Percentiles rank a stretch among this genome's conserved stretches.
Conservation (phyloP, 2,888 invertebrate genomes). For the Stenotaenia linearis region DNA sequence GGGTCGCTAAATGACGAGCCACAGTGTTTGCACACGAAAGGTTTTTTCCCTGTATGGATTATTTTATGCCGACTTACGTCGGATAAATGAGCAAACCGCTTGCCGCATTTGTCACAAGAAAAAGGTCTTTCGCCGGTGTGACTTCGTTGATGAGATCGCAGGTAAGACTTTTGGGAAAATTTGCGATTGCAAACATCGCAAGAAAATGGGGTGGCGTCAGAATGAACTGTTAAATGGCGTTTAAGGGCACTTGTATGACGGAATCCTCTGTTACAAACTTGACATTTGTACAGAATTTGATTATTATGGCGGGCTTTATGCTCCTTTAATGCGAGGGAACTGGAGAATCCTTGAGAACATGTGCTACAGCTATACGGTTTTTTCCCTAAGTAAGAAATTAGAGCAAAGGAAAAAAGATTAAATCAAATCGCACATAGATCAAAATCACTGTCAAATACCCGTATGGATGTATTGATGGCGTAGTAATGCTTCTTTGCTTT, state of each 20-base stretch:
- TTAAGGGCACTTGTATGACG: slow-evolving; percentile 21
- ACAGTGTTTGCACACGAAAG: slow-evolving; percentile 38
- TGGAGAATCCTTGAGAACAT: slow-evolving; percentile 19
- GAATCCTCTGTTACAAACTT: slow-evolving; percentile 17
- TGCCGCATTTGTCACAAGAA: slow-evolving; percentile 36
- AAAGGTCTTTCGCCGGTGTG: slow-evolving; percentile 34
- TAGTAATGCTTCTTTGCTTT: slow-evolving; percentile 37
- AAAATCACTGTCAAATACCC: slow-evolving; percentile 26
- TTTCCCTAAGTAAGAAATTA: slow-evolving; percentile 29
- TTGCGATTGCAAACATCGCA: background rate
- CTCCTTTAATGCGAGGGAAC: slow-evolving; percentile 28
- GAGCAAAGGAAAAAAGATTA: background rate
- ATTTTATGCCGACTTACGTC: slow-evolving; percentile 37
- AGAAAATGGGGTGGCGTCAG: slow-evolving; percentile 1
- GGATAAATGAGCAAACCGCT: slow-evolving; percentile 36
- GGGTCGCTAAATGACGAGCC: slow-evolving; percentile 37
- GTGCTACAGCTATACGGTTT: slow-evolving; percentile 18
- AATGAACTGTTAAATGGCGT: slow-evolving; percentile 26
- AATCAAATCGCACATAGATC: background rate
- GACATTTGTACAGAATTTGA: slow-evolving; percentile 17
- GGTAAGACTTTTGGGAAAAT: slow-evolving; percentile 26
- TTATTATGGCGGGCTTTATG: slow-evolving; percentile 26
- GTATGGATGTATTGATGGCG: slow-evolving; percentile 37
- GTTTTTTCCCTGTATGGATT: slow-evolving; percentile 38
- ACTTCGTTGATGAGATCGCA: slow-evolving; percentile 22